phyloP scores from a whole-genome alignment of 2,797 vertebrate genomes.

The Arrhamphus sclerolepis region DNA sequence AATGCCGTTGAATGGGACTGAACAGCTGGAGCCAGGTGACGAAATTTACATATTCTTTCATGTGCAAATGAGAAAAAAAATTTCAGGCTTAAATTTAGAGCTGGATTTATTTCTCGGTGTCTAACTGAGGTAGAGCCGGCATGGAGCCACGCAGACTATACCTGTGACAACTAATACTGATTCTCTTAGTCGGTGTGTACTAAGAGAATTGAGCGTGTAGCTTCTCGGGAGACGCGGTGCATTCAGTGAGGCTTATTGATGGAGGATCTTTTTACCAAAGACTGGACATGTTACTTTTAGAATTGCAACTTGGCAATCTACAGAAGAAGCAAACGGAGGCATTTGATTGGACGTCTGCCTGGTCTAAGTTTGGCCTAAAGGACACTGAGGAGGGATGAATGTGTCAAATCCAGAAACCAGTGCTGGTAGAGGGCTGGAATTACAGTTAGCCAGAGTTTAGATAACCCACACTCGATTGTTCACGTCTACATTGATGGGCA shows the following conservation, averaged over 20 bases:
- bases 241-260: slow-evolving; percentile 14
- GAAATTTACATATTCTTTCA: no score
- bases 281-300: slow-evolving; percentile 54
- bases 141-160: no score
- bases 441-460: slow-evolving; percentile 16
- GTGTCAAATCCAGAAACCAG: slow-evolving; percentile 32
- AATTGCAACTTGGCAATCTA: slow-evolving; percentile 47
- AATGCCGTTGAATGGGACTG: no score
- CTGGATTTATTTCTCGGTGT: no score
- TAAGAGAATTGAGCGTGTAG: no score
- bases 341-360: slow-evolving; percentile 56
- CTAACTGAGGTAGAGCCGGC: no score
- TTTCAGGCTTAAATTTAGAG: no score
- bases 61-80: no score
- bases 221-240: no score
- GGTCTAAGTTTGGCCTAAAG: slow-evolving; percentile 61
- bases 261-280: slow-evolving; percentile 52
- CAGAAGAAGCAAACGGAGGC: slow-evolving; percentile 42
- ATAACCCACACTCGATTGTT: slow-evolving; percentile 23
- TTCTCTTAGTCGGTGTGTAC: no score
- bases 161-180: no score
- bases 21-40: no score
- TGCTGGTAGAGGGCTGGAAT: slow-evolving; percentile 15
- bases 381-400: slow-evolving; percentile 41
- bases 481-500: slow-evolving; percentile 27